Evolutionary conservation across 2,113 vertebrate genomes (phyloP).

Genomic region (Hystrix brachyura): DNA sequence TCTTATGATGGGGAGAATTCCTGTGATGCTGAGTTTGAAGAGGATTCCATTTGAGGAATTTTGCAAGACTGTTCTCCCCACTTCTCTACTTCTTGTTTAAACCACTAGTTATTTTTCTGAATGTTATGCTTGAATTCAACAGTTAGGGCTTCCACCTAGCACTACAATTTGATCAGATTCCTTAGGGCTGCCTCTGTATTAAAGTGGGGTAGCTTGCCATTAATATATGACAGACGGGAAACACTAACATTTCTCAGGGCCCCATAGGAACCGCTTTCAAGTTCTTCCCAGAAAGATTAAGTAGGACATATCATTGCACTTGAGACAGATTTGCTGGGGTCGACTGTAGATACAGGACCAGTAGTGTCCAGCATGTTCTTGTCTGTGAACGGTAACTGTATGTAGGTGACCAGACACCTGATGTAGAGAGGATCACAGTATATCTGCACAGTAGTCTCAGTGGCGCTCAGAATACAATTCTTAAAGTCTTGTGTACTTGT

Average conservation of each 20-base stretch:
- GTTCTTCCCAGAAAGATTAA: conserved; percentile 96
- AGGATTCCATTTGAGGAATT: conserved; percentile 90
- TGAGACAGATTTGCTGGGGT: conserved; percentile 93
- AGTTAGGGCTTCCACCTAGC: conserved; percentile 91
- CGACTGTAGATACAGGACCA: conserved; percentile 97
- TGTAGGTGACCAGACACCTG: conserved; percentile 97
- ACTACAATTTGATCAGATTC: conserved; percentile 85
- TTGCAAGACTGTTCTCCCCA: conserved; percentile 95
- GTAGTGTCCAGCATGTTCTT: conserved; percentile 97
- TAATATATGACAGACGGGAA: conserved; percentile 98
- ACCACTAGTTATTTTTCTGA: conserved; percentile 94
- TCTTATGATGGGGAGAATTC: conserved; percentile 84
- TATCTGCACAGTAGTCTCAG: conserved; percentile 91
- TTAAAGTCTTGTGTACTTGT: conserved; percentile 94
- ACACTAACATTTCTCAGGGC: conserved; percentile 96
- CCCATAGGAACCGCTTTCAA: conserved; percentile 96
- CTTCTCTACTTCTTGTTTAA: conserved; percentile 95
- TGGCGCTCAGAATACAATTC: conserved; percentile 90
- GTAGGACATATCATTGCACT: conserved; percentile 96
- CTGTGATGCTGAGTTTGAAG: conserved; percentile 46
- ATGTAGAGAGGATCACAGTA: conserved; percentile 93
- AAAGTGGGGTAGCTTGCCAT: conserved; percentile 87
- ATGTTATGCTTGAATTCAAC: conserved; percentile 91
- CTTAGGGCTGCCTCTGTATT: conserved; percentile 58
- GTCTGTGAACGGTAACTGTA: conserved; percentile 96